Evolutionary conservation across 2,797 vertebrate genomes (phyloP).

Genomic region (Megaceryle alcyon): DNA sequence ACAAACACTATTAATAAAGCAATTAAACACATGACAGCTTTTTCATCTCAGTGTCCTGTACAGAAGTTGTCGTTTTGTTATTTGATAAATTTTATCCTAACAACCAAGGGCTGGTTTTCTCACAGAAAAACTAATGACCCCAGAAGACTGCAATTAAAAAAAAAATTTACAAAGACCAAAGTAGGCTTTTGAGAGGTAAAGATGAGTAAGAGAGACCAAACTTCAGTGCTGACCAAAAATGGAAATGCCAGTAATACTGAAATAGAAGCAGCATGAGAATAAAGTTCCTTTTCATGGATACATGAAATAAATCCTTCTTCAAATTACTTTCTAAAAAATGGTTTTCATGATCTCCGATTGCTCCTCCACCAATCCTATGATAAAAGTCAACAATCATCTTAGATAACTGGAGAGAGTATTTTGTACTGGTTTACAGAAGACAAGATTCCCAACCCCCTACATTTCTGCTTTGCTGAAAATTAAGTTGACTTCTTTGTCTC

Average conservation of each 20-base stretch:
- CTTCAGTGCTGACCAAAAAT: constrained; percentile 65
- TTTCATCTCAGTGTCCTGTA: neutral
- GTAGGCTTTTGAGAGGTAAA: constrained; percentile 2
- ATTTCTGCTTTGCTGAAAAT: constrained; percentile 26
- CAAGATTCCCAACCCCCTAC: neutral
- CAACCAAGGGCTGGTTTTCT: neutral
- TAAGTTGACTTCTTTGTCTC: constrained; percentile 48
- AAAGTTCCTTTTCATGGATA: constrained; percentile 41
- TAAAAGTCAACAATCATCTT: neutral
- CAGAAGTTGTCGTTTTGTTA: neutral
- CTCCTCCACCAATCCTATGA: neutral
- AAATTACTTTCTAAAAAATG: constrained; percentile 32
- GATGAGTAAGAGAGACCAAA: constrained; percentile 37
- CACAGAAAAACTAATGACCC: neutral
- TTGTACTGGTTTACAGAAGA: neutral
- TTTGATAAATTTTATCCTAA: neutral
- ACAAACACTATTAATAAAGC: neutral
- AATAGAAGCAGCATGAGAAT: constrained; percentile 64
- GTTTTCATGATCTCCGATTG: neutral
- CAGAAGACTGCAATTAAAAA: neutral
- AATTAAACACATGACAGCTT: neutral
- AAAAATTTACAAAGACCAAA: neutral
- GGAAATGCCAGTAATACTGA: constrained; percentile 59
- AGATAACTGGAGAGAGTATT: neutral
- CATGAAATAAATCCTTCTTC: constrained; percentile 32